Conservation (phyloP, 1,140 invertebrate species). For the Drosophila paulistorum region DNA sequence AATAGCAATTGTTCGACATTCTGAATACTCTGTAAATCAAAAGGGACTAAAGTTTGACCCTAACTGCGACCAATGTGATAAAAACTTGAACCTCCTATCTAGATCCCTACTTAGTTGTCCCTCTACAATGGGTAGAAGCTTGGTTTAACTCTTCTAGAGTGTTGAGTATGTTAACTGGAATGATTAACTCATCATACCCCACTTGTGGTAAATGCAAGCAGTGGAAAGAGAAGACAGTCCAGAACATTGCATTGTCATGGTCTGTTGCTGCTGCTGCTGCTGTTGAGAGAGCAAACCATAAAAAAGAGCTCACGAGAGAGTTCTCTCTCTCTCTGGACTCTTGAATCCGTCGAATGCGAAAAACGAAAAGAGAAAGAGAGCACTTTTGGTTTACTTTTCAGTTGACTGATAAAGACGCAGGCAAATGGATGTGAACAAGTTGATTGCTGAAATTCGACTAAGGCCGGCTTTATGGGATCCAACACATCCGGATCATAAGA, state of each 20-base stretch:
- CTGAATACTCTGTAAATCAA: neutral
- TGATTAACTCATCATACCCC: neutral
- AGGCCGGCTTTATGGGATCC: conserved; percentile 72
- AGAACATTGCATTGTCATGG: conserved; percentile 2
- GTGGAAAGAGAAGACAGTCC: neutral
- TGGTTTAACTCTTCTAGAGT: too few species aligned
- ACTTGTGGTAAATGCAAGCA: neutral
- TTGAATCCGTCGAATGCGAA: too few species aligned
- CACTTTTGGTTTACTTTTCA: conserved; percentile 33
- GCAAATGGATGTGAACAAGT: conserved; percentile 73
- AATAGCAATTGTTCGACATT: conserved; percentile 10
- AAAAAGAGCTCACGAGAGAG: conserved; percentile 2
- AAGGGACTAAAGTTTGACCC: too few species aligned
- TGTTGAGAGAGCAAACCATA: neutral
- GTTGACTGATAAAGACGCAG: conserved; percentile 69
- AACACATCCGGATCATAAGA: conserved; percentile 59
- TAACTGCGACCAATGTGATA: too few species aligned
- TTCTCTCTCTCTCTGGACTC: too few species aligned
- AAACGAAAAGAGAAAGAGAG: conserved; percentile 18
- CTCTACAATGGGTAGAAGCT: too few species aligned
- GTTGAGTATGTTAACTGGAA: too few species aligned
- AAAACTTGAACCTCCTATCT: too few species aligned
- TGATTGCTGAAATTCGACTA: conserved; percentile 67
- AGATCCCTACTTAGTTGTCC: too few species aligned
- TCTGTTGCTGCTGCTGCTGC: neutral